Conservation (phyloP, 2,797 vertebrate species). For the Ceryle rudis region DNA sequence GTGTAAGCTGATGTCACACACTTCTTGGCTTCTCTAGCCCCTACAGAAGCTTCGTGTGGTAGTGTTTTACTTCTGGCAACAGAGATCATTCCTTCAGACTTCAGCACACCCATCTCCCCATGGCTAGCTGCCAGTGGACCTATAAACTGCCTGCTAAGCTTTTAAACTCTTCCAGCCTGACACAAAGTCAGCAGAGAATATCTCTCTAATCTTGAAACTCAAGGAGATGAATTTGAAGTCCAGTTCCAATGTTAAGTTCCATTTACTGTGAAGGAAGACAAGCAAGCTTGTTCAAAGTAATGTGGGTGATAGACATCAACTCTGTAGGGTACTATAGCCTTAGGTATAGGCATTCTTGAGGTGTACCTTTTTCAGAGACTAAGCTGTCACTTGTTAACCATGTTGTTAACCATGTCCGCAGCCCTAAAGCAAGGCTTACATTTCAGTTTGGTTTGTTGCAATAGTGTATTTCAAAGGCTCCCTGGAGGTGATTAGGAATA, state of each 20-base stretch:
- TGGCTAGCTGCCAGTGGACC: background rate
- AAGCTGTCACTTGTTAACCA: background rate
- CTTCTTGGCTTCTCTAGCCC: background rate
- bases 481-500: background rate
- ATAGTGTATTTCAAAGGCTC: background rate
- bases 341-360: background rate
- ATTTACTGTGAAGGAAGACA: background rate
- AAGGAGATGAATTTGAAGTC: background rate
- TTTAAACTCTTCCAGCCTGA: background rate
- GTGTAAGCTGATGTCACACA: accelerated
- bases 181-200: background rate
- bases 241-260: background rate
- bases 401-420: background rate
- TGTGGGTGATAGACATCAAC: accelerated
- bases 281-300: background rate
- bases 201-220: background rate
- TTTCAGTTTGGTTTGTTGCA: background rate
- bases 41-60: background rate
- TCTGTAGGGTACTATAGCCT: background rate
- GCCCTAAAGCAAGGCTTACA: background rate
- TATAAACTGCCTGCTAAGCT: background rate
- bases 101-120: background rate
- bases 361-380: background rate
- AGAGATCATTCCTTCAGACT: background rate
- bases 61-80: background rate